Base-by-base conservation (phyloP, 2,888 invertebrate species). In the Cerastis rubricosa region DNA sequence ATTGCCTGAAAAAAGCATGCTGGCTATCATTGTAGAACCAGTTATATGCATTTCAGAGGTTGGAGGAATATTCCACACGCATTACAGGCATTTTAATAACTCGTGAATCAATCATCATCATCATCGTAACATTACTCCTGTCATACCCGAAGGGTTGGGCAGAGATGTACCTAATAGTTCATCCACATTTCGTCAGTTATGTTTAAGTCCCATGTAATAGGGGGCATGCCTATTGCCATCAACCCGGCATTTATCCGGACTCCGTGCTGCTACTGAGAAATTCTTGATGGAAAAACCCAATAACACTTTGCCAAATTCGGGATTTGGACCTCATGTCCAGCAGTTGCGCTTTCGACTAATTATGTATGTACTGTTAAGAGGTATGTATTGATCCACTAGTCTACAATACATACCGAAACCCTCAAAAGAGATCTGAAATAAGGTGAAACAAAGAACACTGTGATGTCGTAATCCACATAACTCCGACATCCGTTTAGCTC, bases 401-500 rank as follows among this genome's bases (percentile, higher is more conserved):
- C n/a, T n/a, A n/a, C 35, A 61, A 61, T 7, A 61, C 59, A 19
- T 29, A 35, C 9, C 29, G 61, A 61, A 57, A 35, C 6, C 63
- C 22, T 63, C 12, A 22, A 63, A 64, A 8, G 17, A n/a, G 43
- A 64, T 64, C 64, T 64, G n/a, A 4, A 64, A 43, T 70, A 47
- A 70, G 12, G 17, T 70, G 35, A 54, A 22, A 47, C 70, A 64
- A 63, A 54, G 45, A 75, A 25, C 35, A 54, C 12, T n/a, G 0
- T 5, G 11, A 29, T 57, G 25, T 67, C 47, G 19, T 47, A 67
- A 68, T 68, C 54, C 6, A 9, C 22, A 22, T 49, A n/a, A 49
- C 45, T 73, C 35, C 45, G 8, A 63, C 25, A 77, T 81, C 81
- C 74, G 74, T 54, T 77, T 81, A 14, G 49, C 61, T 77, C 74